phyloP scores from a whole-genome alignment of 2,113 vertebrate genomes.

The Anseranas semipalmata region DNA sequence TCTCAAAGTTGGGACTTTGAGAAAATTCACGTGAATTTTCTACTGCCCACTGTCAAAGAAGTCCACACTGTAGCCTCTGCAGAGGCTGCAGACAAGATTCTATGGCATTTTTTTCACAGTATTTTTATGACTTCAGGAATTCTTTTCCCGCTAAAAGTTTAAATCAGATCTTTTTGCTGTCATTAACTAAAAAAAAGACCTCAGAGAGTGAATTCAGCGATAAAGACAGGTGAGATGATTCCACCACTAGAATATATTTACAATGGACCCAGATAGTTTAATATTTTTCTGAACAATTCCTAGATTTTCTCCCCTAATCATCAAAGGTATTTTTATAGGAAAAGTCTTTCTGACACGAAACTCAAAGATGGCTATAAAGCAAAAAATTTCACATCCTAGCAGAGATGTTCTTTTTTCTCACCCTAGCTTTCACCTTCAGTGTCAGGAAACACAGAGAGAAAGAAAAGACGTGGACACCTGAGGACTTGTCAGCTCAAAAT shows the following conservation, averaged over 20 bases:
- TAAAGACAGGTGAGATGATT: not conserved
- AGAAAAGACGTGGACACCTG: not conserved
- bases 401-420: not conserved
- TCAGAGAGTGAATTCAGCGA: not conserved
- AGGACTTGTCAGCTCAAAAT: slow-evolving; percentile 16
- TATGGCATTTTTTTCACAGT: not conserved
- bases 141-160: not conserved
- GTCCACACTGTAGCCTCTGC: accelerated
- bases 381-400: not conserved
- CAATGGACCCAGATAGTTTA: not conserved
- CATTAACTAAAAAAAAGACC: not conserved
- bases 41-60: not conserved
- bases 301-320: not conserved
- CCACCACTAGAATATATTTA: not conserved
- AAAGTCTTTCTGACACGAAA: not conserved
- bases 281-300: not conserved
- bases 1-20: not conserved
- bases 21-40: no score
- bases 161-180: not conserved
- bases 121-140: not conserved
- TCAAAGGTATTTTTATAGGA: not conserved
- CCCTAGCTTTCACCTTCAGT: slow-evolving; percentile 1
- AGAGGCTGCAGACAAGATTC: not conserved
- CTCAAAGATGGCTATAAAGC: not conserved
- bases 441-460: not conserved